phyloP scores from a whole-genome alignment of 2,797 vertebrate species.

The Chaetodon trifasciatus region DNA sequence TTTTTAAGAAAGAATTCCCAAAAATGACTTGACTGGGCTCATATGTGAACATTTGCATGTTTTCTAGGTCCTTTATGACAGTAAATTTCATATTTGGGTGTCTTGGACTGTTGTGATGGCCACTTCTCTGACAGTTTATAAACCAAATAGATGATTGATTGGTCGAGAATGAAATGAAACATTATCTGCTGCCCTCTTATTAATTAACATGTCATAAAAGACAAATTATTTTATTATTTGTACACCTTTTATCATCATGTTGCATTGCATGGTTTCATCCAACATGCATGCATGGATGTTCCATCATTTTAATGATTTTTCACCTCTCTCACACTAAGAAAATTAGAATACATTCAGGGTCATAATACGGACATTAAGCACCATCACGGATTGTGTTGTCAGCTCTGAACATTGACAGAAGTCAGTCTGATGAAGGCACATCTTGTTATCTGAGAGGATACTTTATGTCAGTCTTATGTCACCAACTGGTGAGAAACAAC shows the following conservation, averaged over 20 bases:
- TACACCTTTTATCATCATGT: background rate
- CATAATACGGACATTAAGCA: conserved; percentile 26
- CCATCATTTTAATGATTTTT: background rate
- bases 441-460: conserved; percentile 70
- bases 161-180: fast-evolving
- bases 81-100: background rate
- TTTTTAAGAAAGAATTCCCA: background rate
- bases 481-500: conserved; percentile 69
- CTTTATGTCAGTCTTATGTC: conserved; percentile 64
- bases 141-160: background rate
- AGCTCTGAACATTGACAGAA: conserved; percentile 51
- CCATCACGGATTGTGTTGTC: conserved; percentile 36
- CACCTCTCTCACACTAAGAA: background rate
- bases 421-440: conserved; percentile 61
- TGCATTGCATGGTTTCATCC: background rate
- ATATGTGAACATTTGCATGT: background rate
- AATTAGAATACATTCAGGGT: conserved; percentile 15
- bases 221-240: background rate
- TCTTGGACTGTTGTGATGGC: background rate
- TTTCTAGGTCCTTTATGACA: background rate
- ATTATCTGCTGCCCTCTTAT: background rate
- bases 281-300: background rate
- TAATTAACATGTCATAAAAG: background rate
- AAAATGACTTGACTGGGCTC: background rate
- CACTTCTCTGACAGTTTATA: background rate